Evolutionary conservation across 2,888 invertebrate genomes (phyloP).

Genomic region (Gryllus longicercus): DNA sequence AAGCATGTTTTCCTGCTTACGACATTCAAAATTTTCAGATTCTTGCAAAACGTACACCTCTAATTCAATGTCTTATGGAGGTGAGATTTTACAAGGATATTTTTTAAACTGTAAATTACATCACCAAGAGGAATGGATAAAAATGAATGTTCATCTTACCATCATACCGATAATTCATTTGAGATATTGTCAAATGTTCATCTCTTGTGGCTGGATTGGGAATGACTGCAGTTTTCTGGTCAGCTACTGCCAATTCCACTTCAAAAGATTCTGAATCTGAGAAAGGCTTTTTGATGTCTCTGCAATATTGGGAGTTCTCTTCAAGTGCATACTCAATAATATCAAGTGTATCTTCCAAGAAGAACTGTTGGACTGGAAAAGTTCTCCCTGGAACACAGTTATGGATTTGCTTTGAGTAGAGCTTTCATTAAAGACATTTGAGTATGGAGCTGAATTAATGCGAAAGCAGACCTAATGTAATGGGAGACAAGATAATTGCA

Average conservation of each 20-base stretch:
- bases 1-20: too few species aligned
- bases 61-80: too few species aligned
- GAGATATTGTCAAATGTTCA: constrained; percentile 65
- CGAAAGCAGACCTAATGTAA: too few species aligned
- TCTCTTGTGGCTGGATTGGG: constrained; percentile 63
- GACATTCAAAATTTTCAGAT: too few species aligned
- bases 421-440: too few species aligned
- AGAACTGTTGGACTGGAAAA: constrained; percentile 76
- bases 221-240: constrained; percentile 56
- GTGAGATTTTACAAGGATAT: too few species aligned
- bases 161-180: constrained; percentile 64
- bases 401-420: too few species aligned
- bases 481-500: too few species aligned
- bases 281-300: constrained; percentile 58
- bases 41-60: too few species aligned
- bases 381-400: constrained; percentile 56
- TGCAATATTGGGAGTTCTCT: constrained; percentile 59
- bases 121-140: too few species aligned
- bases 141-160: constrained; percentile 43
- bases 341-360: constrained; percentile 78
- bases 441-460: too few species aligned
- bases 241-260: constrained; percentile 62
- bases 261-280: constrained; percentile 52
- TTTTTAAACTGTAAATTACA: too few species aligned
- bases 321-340: constrained; percentile 63